Percentiles rank a stretch among this genome's conserved stretches.
Conservation (phyloP, 2,113 vertebrate genomes). For the Muntiacus reevesi region DNA sequence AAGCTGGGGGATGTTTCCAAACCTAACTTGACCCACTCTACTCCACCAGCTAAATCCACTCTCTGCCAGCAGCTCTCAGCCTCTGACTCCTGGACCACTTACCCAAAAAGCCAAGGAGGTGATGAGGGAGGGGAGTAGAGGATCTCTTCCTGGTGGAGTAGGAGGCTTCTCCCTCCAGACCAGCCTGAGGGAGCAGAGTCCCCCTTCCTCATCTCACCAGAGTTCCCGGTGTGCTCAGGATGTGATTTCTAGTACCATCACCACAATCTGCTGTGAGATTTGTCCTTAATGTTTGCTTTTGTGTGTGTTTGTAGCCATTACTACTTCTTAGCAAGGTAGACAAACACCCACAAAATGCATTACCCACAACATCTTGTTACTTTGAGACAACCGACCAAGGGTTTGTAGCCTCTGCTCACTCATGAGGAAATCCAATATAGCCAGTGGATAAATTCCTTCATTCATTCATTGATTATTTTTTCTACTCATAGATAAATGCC, state of each 20-base stretch:
- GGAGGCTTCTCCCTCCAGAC: neutral
- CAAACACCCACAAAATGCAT: neutral
- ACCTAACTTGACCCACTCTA: neutral
- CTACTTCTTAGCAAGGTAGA: neutral
- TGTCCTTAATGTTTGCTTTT: neutral
- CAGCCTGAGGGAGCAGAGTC: neutral
- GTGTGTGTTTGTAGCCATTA: neutral
- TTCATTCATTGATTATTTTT: neutral
- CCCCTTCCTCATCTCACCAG: neutral
- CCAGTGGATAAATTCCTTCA: neutral
- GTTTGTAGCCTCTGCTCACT: neutral
- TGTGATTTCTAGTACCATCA: neutral
- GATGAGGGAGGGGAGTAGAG: neutral
- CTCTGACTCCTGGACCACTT: neutral
- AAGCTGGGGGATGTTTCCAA: neutral
- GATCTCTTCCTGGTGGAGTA: neutral
- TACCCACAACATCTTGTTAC: neutral
- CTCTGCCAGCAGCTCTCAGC: neutral
- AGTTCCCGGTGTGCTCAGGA: neutral
- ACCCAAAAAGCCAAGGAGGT: neutral
- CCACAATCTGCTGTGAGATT: neutral
- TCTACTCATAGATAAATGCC: neutral
- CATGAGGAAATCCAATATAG: neutral
- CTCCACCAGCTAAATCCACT: neutral
- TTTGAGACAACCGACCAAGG: neutral